phyloP scores from a whole-genome alignment of 2,888 invertebrate species.

The Ophion costatus region DNA sequence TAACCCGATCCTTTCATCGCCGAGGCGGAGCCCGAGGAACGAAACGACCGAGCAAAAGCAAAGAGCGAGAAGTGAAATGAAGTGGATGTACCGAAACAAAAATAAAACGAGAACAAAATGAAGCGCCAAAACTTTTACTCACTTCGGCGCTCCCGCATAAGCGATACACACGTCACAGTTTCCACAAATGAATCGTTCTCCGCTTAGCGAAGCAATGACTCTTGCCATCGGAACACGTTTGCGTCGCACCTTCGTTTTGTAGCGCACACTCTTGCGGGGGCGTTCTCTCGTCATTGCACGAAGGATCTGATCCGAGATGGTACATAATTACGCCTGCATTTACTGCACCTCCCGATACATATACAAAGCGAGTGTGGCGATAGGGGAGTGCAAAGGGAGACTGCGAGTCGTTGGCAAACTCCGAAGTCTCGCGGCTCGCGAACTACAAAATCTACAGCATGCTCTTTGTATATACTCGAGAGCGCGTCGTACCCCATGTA shows the following conservation, averaged over 20 bases:
- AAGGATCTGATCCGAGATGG: too few species aligned
- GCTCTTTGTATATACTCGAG: too few species aligned
- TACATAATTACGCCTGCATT: too few species aligned
- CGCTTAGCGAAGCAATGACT: neutral
- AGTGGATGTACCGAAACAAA: slow-evolving; percentile 9
- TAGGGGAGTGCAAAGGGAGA: slow-evolving; percentile 25
- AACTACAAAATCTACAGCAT: neutral
- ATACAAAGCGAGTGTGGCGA: neutral
- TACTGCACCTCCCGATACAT: too few species aligned
- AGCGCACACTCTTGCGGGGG: too few species aligned
- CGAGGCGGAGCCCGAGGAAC: slow-evolving; percentile 37
- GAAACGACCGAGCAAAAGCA: slow-evolving; percentile 16
- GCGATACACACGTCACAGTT: neutral
- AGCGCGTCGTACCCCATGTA: neutral
- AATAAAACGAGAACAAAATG: slow-evolving; percentile 40
- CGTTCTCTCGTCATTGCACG: too few species aligned
- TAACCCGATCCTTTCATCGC: slow-evolving; percentile 66
- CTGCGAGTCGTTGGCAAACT: slow-evolving; percentile 59
- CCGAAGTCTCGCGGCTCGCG: slow-evolving; percentile 18
- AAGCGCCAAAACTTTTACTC: slow-evolving; percentile 14
- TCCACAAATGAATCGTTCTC: slow-evolving; percentile 36
- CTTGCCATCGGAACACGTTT: too few species aligned
- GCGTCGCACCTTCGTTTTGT: too few species aligned
- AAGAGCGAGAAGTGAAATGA: slow-evolving; percentile 48
- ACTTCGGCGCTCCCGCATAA: slow-evolving; percentile 5